Evolutionary conservation across 2,888 invertebrate species (phyloP), one percentile per base, ranked within the genome.

Genomic region (Cyaniris semiargus): DNA sequence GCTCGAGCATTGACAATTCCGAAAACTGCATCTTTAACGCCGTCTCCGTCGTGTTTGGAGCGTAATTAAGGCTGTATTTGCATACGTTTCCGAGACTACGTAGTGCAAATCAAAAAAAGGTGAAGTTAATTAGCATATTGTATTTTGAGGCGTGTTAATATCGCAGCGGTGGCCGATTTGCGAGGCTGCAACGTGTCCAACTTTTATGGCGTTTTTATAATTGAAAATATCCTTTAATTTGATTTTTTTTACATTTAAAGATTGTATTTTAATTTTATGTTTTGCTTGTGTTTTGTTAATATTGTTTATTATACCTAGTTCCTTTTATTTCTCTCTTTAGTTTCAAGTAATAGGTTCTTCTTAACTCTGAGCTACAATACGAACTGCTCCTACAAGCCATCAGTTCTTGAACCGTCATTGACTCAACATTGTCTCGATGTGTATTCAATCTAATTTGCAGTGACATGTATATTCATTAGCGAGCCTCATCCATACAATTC

Each of bases 71-170:
- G 91, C 85, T 81, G 85, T 85, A 86, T 87, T 93, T 93, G 93
- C 93, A 93, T 92, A 84, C 90, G 88, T 89, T 92, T 92, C 92
- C 87, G 90, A 91, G 93, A 93, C 91, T 88, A 90, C 87, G 90
- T 90, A 90, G 90, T 83, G 87, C 87, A 88, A 89, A 89, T 89
- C 87, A 89, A 90, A 90, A 88, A 91, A 91, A 89, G 87, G 85
- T 83, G 84, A 86, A 89, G 89, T 90, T 93, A 93, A 94, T 94
- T 93, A 93, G 93, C 94, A 94, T 94, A 93, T 93, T 93, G 92
- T 90, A 90, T 93, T 93, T 91, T 91, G 90, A 93, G 92, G 90
- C 90, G 89, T 87, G 85, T 87, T 87, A 87, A 88, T 90, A 88
- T 88, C 85, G 87, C 92, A 90, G 91, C 89, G 93, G 92, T 92